These are phyloP conservation scores for Lasioglossum malachurum DNA, from an alignment of 2,888 invertebrate species.

Conservation along the genomic window DNA sequence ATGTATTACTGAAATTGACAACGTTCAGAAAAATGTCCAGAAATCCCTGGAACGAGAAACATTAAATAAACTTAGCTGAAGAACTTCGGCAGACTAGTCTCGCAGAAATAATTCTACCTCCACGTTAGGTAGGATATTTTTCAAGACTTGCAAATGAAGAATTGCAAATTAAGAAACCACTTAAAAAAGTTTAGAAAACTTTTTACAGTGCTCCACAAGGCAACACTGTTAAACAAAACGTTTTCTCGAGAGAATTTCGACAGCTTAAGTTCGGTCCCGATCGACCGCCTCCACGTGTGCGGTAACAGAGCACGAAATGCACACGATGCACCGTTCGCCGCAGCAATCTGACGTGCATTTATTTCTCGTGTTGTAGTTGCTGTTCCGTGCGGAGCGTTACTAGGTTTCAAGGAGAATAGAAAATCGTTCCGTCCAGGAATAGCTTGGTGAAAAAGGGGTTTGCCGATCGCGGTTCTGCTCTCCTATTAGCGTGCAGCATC, in stretches of 20 bases:
- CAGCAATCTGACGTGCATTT: background rate
- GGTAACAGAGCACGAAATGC: background rate
- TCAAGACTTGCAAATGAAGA: background rate
- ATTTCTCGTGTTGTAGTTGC: background rate
- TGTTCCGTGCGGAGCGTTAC: background rate
- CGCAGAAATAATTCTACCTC: background rate
- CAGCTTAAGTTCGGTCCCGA: background rate
- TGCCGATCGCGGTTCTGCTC: conserved; percentile 45
- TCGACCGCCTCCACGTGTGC: background rate
- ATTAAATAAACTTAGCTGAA: too few species aligned
- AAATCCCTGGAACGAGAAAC: too few species aligned
- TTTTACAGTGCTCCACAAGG: background rate
- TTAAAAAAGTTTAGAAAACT: background rate
- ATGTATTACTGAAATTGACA: background rate
- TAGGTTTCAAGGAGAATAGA: conserved; percentile 22
- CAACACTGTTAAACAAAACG: background rate
- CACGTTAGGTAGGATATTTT: background rate
- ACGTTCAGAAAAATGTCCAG: too few species aligned
- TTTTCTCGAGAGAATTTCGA: too few species aligned
- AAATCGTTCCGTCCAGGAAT: conserved; percentile 37
- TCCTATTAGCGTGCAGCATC: conserved; percentile 49
- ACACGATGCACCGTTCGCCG: background rate
- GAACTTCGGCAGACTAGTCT: too few species aligned
- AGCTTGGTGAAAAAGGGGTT: conserved; percentile 40
- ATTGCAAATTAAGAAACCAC: background rate